Evolutionary conservation across 2,888 invertebrate genomes (phyloP).

Genomic region (Cheilosia pagana): DNA sequence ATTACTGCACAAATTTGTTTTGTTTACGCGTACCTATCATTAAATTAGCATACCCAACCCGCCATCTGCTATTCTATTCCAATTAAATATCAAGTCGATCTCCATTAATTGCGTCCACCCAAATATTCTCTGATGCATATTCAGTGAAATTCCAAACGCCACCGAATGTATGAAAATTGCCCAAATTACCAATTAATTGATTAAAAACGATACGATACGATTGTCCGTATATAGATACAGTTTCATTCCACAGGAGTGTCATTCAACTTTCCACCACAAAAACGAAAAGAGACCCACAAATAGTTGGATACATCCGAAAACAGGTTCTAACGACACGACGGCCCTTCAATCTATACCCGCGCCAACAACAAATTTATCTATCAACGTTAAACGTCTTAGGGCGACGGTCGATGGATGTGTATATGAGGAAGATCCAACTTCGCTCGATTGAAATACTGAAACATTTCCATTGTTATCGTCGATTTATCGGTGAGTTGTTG

Average conservation of each 20-base stretch:
- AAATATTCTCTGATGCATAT: background rate
- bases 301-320: background rate
- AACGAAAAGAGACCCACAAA: background rate
- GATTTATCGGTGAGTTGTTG: background rate
- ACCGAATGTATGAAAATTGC: slow-evolving; percentile 8
- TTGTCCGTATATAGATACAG: background rate
- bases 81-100: slow-evolving; percentile 11
- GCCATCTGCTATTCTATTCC: background rate
- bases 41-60: background rate
- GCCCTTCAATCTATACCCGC: background rate
- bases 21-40: background rate
- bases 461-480: slow-evolving; percentile 24
- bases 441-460: slow-evolving; percentile 12
- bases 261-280: slow-evolving; percentile 30
- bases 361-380: slow-evolving; percentile 18
- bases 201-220: slow-evolving; percentile 13
- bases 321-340: slow-evolving; percentile 2
- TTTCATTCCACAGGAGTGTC: slow-evolving; percentile 4
- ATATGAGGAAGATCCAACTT: background rate
- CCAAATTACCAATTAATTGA: slow-evolving; percentile 47
- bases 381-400: background rate
- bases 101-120: slow-evolving; percentile 1
- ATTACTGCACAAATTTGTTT: background rate
- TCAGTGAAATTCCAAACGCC: slow-evolving; percentile 12
- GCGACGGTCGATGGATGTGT: too few relatives aligned